These are phyloP conservation scores for Phoeniculus purpureus DNA, from an alignment of 2,797 vertebrate species.

Conservation along the genomic window DNA sequence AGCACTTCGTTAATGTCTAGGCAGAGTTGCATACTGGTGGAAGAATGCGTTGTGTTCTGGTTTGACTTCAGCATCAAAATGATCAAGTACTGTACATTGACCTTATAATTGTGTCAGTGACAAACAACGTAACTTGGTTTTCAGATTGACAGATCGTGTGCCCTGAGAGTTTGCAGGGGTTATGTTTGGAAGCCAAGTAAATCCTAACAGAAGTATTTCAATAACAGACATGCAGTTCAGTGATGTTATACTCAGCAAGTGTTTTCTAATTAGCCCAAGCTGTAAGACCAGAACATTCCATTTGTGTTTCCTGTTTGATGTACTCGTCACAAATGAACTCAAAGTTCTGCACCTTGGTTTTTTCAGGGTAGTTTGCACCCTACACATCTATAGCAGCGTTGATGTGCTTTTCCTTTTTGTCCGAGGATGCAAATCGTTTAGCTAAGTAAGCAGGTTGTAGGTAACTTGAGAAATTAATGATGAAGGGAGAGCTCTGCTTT, in stretches of 20 bases:
- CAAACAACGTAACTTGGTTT: slow-evolving; percentile 38
- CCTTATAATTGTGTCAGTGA: slow-evolving; percentile 37
- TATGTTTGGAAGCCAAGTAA: slow-evolving; percentile 33
- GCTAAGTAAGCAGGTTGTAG: not conserved
- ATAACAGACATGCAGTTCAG: not conserved
- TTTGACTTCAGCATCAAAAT: slow-evolving; percentile 28
- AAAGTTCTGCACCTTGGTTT: not conserved
- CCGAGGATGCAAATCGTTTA: not conserved
- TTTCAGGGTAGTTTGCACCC: not conserved
- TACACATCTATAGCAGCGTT: not conserved
- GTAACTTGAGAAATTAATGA: not conserved
- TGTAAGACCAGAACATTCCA: not conserved
- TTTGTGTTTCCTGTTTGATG: slow-evolving; percentile 21
- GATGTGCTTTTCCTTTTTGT: not conserved
- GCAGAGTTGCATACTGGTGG: not conserved
- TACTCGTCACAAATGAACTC: not conserved
- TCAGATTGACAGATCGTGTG: not conserved
- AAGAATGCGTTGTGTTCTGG: not conserved
- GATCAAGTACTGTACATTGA: slow-evolving; percentile 19
- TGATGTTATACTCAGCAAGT: not conserved
- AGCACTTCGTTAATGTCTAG: not conserved
- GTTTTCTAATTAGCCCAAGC: slow-evolving; percentile 33
- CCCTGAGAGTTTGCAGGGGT: slow-evolving; percentile 8
- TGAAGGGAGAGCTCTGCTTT: not conserved
- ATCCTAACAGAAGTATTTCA: slow-evolving; percentile 8